A percentile compares a stretch with the other conserved stretches of the same genome.
These are phyloP conservation scores for Gibbula magus DNA, from an alignment of 2,888 invertebrate species.

Conservation along the genomic window DNA sequence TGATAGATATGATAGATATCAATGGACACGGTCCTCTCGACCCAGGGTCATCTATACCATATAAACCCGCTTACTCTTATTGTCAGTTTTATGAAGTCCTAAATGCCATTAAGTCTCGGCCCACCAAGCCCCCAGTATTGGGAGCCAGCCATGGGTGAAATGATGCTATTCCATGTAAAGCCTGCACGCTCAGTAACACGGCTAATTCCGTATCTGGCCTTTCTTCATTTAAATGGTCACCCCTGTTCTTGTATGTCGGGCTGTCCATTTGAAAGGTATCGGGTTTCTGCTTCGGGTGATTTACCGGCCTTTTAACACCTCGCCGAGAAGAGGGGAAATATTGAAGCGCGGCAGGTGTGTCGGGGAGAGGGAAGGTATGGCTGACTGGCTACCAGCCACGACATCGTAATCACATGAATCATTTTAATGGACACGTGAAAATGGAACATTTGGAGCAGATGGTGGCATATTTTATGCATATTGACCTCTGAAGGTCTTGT, in stretches of 20 bases:
- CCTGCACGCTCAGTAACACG: not conserved
- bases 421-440: too few relatives aligned
- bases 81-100: not conserved
- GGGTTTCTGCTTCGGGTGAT: not conserved
- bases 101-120: not conserved
- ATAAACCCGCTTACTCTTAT: not conserved
- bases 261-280: not conserved
- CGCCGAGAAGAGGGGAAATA: not conserved
- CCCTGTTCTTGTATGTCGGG: not conserved
- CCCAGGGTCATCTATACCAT: not conserved
- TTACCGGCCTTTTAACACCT: not conserved
- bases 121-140: not conserved
- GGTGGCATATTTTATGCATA: too few relatives aligned
- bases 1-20: constrained; percentile 5
- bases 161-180: not conserved
- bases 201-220: not conserved
- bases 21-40: not conserved
- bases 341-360: too few relatives aligned
- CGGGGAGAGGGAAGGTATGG: too few relatives aligned
- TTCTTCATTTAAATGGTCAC: not conserved
- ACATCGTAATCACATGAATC: too few relatives aligned
- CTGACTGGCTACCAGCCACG: too few relatives aligned
- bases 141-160: not conserved
- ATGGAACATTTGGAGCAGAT: too few relatives aligned
- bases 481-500: too few relatives aligned